Evolutionary conservation across 2,113 vertebrate species (phyloP).

Genomic region (Castor canadensis): DNA sequence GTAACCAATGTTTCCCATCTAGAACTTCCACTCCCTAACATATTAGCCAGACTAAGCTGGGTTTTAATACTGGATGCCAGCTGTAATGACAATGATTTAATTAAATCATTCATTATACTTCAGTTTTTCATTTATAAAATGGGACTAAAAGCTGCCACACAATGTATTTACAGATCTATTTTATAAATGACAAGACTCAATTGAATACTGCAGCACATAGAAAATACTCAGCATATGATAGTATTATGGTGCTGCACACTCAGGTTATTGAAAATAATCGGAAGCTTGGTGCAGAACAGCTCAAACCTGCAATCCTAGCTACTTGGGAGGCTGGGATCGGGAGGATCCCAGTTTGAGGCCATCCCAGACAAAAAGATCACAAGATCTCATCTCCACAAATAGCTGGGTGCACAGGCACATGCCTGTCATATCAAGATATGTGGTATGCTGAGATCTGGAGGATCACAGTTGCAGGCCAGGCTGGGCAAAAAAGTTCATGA

Average conservation of each 20-base stretch:
- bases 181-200: not conserved
- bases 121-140: constrained; percentile 5
- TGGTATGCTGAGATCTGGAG: no score
- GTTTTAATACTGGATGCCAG: not conserved
- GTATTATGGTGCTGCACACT: not conserved
- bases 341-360: no score
- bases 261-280: not conserved
- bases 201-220: not conserved
- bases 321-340: no score
- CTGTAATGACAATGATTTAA: not conserved
- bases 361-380: no score
- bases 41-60: not conserved
- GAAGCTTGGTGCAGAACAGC: no score
- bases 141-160: no score
- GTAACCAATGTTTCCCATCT: not conserved
- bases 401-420: no score
- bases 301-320: no score
- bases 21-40: not conserved
- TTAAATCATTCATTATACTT: not conserved
- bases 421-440: no score
- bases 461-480: no score
- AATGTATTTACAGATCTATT: not conserved
- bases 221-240: not conserved
- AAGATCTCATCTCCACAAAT: no score
- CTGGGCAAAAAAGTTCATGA: no score